Conservation (phyloP, 1,140 invertebrate species). For the Orius insidiosus region DNA sequence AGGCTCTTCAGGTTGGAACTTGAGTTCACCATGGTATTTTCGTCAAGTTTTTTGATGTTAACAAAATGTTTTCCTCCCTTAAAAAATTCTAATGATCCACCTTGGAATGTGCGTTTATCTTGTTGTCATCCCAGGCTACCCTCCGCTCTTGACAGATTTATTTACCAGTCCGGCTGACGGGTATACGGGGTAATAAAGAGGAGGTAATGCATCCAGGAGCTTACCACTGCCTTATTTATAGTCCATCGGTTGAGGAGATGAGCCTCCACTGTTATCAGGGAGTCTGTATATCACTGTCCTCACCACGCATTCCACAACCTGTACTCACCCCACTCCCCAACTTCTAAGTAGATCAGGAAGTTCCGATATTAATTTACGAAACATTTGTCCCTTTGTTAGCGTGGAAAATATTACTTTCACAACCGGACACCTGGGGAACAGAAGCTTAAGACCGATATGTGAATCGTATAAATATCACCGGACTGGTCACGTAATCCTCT, state of each 20-base stretch:
- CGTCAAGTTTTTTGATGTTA: no score
- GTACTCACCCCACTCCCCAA: neutral
- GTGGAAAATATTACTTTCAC: no score
- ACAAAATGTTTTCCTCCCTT: no score
- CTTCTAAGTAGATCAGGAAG: neutral
- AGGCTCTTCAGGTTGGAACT: no score
- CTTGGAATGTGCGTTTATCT: neutral
- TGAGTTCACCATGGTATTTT: no score
- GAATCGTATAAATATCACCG: no score
- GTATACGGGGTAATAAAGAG: slow-evolving; percentile 9
- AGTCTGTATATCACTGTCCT: slow-evolving; percentile 6
- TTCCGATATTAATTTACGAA: no score
- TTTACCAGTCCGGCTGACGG: slow-evolving; percentile 2
- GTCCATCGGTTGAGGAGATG: slow-evolving; percentile 5
- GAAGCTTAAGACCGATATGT: no score
- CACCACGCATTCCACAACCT: neutral
- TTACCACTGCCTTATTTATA: slow-evolving; percentile 4
- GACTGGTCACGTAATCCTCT: no score
- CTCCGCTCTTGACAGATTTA: slow-evolving; percentile 4
- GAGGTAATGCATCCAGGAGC: slow-evolving; percentile 9
- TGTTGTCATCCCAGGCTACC: slow-evolving; percentile 2
- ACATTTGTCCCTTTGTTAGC: no score
- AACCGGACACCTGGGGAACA: no score
- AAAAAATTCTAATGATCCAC: no score
- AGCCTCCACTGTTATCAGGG: slow-evolving; percentile 2